phyloP scores from a whole-genome alignment of 2,888 invertebrate species.

The Aethes cnicana region DNA sequence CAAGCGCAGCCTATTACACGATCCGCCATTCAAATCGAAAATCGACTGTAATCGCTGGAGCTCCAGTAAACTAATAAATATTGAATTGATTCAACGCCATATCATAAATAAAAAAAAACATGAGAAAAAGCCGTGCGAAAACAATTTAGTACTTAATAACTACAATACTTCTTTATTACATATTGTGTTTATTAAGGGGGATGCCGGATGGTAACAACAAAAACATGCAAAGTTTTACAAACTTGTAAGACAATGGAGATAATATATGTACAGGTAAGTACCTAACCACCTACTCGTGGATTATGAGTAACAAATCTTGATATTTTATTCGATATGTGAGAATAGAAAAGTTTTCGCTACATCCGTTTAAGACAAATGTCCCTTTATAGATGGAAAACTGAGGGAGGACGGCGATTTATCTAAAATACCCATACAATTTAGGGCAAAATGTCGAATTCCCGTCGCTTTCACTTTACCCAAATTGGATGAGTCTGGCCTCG shows the following conservation, averaged over 20 bases:
- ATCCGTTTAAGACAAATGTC: slow-evolving; percentile 73
- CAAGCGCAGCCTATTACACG: slow-evolving; percentile 49
- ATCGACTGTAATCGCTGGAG: slow-evolving; percentile 34
- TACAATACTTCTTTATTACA: too few relatives aligned
- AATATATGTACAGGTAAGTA: too few relatives aligned
- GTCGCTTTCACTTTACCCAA: slow-evolving; percentile 74
- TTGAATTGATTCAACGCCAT: slow-evolving; percentile 14
- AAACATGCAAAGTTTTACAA: too few relatives aligned
- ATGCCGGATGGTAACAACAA: too few relatives aligned
- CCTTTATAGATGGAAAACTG: slow-evolving; percentile 70
- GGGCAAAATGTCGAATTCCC: slow-evolving; percentile 72
- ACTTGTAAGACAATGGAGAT: too few relatives aligned
- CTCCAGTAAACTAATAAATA: slow-evolving; percentile 31
- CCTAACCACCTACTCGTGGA: slow-evolving; percentile 11
- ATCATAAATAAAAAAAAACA: too few relatives aligned
- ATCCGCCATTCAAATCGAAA: slow-evolving; percentile 40
- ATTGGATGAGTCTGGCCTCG: slow-evolving; percentile 73
- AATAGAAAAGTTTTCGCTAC: slow-evolving; percentile 62
- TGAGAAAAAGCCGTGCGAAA: too few relatives aligned
- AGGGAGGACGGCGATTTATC: slow-evolving; percentile 74
- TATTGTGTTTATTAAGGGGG: too few relatives aligned
- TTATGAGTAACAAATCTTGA: slow-evolving; percentile 46
- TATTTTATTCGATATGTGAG: slow-evolving; percentile 46
- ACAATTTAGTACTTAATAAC: too few relatives aligned
- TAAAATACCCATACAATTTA: slow-evolving; percentile 78